phyloP scores from a whole-genome alignment of 2,888 invertebrate genomes.

The Nomada fucata region DNA sequence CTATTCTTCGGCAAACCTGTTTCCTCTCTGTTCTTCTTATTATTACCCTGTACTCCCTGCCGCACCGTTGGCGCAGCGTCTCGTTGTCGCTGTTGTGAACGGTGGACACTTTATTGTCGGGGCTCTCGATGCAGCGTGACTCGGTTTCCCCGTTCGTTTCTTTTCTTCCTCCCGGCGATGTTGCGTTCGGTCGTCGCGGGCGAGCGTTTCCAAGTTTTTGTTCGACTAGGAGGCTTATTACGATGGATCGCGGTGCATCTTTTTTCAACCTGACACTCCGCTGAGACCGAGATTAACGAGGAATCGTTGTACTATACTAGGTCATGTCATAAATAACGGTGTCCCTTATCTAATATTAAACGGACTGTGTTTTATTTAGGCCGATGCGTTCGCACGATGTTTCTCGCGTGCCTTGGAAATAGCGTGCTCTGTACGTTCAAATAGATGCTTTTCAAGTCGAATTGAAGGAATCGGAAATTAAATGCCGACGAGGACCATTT shows the following conservation, averaged over 20 bases:
- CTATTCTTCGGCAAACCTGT: conserved; percentile 81
- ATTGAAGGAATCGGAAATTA: too few relatives aligned
- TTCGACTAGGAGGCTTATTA: not conserved
- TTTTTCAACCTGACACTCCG: not conserved
- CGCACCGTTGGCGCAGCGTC: conserved; percentile 7
- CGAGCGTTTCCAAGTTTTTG: conserved; percentile 13
- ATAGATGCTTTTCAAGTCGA: too few relatives aligned
- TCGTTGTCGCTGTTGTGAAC: conserved; percentile 77
- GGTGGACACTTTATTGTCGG: conserved; percentile 79
- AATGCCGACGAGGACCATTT: too few relatives aligned
- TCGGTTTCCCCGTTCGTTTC: conserved; percentile 33
- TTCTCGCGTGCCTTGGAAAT: too few relatives aligned
- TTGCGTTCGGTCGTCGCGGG: not conserved
- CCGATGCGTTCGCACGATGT: too few relatives aligned
- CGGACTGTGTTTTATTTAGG: too few relatives aligned
- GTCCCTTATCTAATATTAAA: too few relatives aligned
- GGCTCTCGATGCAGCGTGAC: conserved; percentile 64
- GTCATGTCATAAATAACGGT: too few relatives aligned
- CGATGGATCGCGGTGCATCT: too few relatives aligned
- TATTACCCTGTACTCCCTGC: conserved; percentile 71
- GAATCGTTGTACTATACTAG: not conserved
- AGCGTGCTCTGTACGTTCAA: too few relatives aligned
- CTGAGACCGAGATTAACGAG: not conserved
- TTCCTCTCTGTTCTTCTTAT: conserved; percentile 81
- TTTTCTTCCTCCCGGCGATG: not conserved